Percentiles rank a stretch among this genome's conserved stretches.
phyloP scores from a whole-genome alignment of 2,113 vertebrate genomes.

The Gobiocypris rarus region DNA sequence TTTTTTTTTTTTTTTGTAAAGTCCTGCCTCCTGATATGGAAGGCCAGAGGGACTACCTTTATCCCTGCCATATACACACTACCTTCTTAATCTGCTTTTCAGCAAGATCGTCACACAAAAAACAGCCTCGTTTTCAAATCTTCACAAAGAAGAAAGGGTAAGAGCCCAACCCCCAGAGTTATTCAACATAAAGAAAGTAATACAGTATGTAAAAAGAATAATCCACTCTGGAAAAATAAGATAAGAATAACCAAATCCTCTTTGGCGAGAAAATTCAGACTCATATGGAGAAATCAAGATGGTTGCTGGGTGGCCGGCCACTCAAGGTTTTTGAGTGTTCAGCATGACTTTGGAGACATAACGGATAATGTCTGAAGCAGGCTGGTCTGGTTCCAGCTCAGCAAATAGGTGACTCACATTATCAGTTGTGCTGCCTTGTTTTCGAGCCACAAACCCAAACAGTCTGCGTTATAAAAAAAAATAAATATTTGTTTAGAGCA shows the following conservation, averaged over 20 bases:
- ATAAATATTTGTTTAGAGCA: background rate
- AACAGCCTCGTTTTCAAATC: slow-evolving; percentile 10
- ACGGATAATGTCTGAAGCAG: slow-evolving; percentile 90
- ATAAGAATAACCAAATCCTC: slow-evolving; percentile 50
- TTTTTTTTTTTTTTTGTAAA: slow-evolving; percentile 50
- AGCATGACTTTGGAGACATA: slow-evolving; percentile 94
- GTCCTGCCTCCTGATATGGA: slow-evolving; percentile 59
- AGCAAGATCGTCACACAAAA: slow-evolving; percentile 74
- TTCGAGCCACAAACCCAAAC: slow-evolving; percentile 95
- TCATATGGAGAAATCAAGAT: slow-evolving; percentile 56
- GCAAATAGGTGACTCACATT: slow-evolving; percentile 97
- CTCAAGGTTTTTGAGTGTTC: slow-evolving; percentile 88
- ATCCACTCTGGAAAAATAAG: slow-evolving; percentile 44
- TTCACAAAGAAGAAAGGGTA: slow-evolving; percentile 57
- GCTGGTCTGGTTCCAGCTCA: slow-evolving; percentile 91
- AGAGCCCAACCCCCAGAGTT: slow-evolving; percentile 13
- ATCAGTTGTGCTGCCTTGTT: slow-evolving; percentile 98
- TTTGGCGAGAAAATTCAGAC: slow-evolving; percentile 60
- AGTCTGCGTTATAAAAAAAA: slow-evolving; percentile 75
- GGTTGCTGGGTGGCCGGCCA: slow-evolving; percentile 33
- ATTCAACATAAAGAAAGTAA: slow-evolving; percentile 61
- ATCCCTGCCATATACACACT: slow-evolving; percentile 1
- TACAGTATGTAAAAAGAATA: slow-evolving; percentile 32
- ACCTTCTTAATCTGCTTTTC: slow-evolving; percentile 76
- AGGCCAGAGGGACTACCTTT: slow-evolving; percentile 6